phyloP scores from a whole-genome alignment of 2,797 vertebrate species.

The Typhlichthys eigenmanni region DNA sequence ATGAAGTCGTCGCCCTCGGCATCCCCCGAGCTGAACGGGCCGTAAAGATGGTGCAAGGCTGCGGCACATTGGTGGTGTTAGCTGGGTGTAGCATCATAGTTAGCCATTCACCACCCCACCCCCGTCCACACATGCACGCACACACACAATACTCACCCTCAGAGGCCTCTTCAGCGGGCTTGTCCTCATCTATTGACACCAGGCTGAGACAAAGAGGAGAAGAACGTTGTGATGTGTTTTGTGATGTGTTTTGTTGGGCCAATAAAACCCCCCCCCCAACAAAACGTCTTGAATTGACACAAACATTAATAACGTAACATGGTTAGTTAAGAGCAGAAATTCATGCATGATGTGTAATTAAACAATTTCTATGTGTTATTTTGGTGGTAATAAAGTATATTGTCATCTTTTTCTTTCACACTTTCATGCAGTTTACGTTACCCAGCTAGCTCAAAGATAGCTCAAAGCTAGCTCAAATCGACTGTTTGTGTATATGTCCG shows the following conservation, averaged over 20 bases:
- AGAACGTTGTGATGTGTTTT: not conserved
- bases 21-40: conserved; percentile 30
- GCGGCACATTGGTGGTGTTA: conserved; percentile 12
- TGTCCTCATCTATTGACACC: conserved; percentile 80
- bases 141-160: conserved; percentile 43
- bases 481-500: conserved; percentile 1
- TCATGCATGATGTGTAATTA: no score
- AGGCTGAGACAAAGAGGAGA: conserved; percentile 60
- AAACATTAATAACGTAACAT: no score
- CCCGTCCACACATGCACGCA: conserved; percentile 6
- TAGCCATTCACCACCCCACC: not conserved
- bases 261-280: not conserved
- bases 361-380: no score
- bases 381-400: no score
- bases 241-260: not conserved
- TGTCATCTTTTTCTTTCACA: no score
- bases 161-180: conserved; percentile 17
- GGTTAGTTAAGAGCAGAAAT: no score
- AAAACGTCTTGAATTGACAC: not conserved
- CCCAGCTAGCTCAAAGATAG: no score
- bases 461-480: no score
- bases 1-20: conserved; percentile 59
- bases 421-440: no score
- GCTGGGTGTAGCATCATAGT: not conserved
- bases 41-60: conserved; percentile 44